Base-by-base conservation (phyloP, 2,113 vertebrate genomes). In the Oxygymnocypris stewartii region DNA sequence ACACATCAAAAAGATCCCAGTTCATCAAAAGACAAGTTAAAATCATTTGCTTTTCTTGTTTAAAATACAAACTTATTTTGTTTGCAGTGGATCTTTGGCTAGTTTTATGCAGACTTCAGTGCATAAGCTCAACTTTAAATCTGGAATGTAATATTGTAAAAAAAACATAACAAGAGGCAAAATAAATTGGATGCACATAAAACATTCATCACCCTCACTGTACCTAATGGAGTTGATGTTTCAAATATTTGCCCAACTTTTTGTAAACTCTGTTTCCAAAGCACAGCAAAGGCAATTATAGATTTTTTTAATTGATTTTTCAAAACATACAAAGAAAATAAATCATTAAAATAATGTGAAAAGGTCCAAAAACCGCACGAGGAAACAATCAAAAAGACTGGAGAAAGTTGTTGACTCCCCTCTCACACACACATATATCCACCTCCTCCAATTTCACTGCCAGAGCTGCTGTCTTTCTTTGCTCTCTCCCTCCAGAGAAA, bases 391-490 rank as follows among this genome's bases (percentile, higher is more conserved):
- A 88, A 73, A 83, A 86, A 82, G 42, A 86, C 44, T 63, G 57
- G 75, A 83, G 84, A 63, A 86, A 87, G 88, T 89, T 87, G 88
- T 89, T 87, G 84, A 79, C 88, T 89, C 84, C 47, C 28, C 76
- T 7, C 79, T 71, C 76, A 44, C 79, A 57, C 85, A 77, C 57
- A 75, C 74, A 59, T 35, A 69, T 74, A 77, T 79, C 87, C 31
- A 65, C 74, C 86, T 83, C 69, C 86, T 85, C 85, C 28, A 54
- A 20, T 85, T 77, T 86, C 84, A 74, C 82, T 63, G 31, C 61
- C 51, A 61, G 82, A 85, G 63, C 51, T 25, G 35, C 85, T 87
- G 77, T 87, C 84, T 85, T 73, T 89, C 77, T 88, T 85, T 86
- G 47, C 81, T 85, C 83, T 87, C 84, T 77, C 83, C 69, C 84